Evolutionary conservation across 2,113 vertebrate species (phyloP).

Genomic region (Rhineura floridana): DNA sequence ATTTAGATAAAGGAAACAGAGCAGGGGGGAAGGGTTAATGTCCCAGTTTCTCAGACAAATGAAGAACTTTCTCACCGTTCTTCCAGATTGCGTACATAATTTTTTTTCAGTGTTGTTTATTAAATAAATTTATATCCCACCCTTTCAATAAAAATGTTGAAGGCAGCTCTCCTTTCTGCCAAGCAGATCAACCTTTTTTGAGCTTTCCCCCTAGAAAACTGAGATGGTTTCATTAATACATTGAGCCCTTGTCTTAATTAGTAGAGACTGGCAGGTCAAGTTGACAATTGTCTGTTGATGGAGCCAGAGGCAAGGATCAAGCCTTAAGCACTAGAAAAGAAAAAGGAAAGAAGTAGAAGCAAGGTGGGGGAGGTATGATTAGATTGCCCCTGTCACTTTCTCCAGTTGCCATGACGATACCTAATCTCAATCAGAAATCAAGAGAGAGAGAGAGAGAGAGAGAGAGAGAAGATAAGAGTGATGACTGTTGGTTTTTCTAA

Average conservation of each 20-base stretch:
- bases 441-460: conserved; percentile 47
- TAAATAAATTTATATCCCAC: not conserved
- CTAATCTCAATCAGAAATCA: conserved; percentile 72
- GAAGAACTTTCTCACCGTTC: not conserved
- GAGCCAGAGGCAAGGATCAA: conserved; percentile 56
- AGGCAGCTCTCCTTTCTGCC: not conserved
- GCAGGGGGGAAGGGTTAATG: not conserved
- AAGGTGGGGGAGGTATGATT: conserved; percentile 43
- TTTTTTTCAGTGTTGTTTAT: no score
- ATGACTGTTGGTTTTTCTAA: conserved; percentile 61
- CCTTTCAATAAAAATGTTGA: not conserved
- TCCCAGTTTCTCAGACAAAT: not conserved
- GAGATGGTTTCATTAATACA: not conserved
- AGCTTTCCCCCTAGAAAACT: not conserved
- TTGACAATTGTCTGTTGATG: conserved; percentile 58
- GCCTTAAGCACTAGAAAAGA: conserved; percentile 54
- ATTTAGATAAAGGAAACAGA: not conserved
- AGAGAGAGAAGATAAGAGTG: conserved; percentile 32
- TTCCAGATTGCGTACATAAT: not conserved
- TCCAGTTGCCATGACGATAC: conserved; percentile 67
- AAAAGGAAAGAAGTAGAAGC: not conserved
- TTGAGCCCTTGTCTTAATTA: conserved; percentile 27
- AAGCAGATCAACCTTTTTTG: not conserved
- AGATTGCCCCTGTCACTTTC: conserved; percentile 76
- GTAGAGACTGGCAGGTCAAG: conserved; percentile 35